Conservation (phyloP, 2,797 vertebrate genomes). For the Zalophus californianus region DNA sequence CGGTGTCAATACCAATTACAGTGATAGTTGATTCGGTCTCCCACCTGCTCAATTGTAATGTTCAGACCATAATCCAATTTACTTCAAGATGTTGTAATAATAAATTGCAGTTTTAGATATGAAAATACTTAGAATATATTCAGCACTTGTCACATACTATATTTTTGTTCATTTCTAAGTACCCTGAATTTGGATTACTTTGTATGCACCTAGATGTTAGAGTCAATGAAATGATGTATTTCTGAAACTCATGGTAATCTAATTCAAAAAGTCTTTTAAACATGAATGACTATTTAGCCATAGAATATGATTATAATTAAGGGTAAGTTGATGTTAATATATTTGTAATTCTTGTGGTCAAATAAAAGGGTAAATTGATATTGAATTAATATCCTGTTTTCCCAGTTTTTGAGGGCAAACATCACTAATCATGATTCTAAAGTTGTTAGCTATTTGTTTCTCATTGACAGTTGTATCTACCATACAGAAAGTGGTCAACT, state of each 20-base stretch:
- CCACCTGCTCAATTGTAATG: slow-evolving; percentile 1
- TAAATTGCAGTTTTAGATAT: neutral
- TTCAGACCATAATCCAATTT: neutral
- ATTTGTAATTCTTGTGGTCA: no score
- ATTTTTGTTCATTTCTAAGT: neutral
- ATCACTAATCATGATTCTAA: neutral
- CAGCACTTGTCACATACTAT: neutral
- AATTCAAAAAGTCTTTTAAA: neutral
- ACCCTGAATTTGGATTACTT: neutral
- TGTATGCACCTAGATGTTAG: neutral
- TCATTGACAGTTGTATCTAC: neutral
- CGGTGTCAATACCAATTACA: neutral
- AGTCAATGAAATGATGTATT: neutral
- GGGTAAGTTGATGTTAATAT: neutral
- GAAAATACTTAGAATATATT: neutral
- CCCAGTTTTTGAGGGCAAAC: neutral
- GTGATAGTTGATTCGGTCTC: neutral
- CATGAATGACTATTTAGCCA: neutral
- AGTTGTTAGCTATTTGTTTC: neutral
- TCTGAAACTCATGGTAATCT: neutral
- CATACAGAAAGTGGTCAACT: neutral
- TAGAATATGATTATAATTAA: neutral
- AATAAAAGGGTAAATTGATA: neutral
- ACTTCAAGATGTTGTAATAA: neutral
- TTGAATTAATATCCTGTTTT: neutral